phyloP scores from a whole-genome alignment of 2,888 invertebrate genomes.

The Octonoba sinensis region DNA sequence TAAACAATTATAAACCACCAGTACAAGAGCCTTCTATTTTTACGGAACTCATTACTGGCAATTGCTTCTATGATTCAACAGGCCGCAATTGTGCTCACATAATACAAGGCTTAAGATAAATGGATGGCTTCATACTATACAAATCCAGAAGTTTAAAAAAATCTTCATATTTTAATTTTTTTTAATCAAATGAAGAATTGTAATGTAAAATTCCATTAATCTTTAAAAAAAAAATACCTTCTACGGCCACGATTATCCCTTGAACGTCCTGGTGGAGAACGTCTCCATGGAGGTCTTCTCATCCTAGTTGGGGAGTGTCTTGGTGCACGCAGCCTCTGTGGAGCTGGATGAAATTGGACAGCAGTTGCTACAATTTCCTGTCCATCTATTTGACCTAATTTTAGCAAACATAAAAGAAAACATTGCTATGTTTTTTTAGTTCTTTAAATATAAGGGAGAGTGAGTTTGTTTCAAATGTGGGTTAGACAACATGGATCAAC shows the following conservation, averaged over 20 bases:
- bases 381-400: constrained; percentile 88
- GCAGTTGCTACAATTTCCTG: constrained; percentile 95
- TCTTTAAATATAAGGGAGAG: not conserved
- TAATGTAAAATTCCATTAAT: too few species aligned
- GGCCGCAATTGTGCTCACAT: too few species aligned
- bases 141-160: too few species aligned
- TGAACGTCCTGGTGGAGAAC: constrained; percentile 48
- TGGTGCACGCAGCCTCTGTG: constrained; percentile 27
- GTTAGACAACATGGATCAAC: too few species aligned
- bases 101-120: too few species aligned
- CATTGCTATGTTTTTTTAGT: not conserved
- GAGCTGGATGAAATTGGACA: constrained; percentile 78
- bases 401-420: not conserved
- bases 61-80: too few species aligned
- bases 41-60: too few species aligned
- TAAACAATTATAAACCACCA: too few species aligned
- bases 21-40: too few species aligned
- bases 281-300: constrained; percentile 59
- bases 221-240: not conserved
- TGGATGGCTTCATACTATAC: too few species aligned
- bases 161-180: too few species aligned
- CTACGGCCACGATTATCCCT: constrained; percentile 47
- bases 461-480: not conserved
- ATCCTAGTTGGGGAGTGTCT: constrained; percentile 42
- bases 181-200: too few species aligned